Percentiles rank a stretch among this genome's conserved stretches.
Evolutionary conservation across 2,113 vertebrate species (phyloP).

Genomic region (Thryonomys swinderianus): DNA sequence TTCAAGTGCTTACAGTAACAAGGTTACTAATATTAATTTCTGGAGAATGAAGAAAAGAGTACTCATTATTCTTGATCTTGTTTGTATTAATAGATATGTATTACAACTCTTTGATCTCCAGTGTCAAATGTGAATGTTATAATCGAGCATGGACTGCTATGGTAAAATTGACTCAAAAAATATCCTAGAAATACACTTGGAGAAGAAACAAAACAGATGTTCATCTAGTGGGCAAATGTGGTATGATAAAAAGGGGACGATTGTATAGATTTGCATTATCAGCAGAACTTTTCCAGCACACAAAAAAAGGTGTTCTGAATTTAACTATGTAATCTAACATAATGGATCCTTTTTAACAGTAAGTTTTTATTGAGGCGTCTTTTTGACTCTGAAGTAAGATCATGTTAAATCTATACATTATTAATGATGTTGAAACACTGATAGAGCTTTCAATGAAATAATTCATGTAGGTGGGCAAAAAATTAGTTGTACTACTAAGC

Average conservation of each 20-base stretch:
- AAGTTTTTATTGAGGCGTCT: not conserved
- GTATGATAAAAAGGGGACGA: not conserved
- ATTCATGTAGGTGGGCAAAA: not conserved
- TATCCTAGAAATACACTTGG: not conserved
- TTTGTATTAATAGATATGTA: conserved; percentile 33
- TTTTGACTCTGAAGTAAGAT: conserved; percentile 11
- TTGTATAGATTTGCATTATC: not conserved
- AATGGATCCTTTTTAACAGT: not conserved
- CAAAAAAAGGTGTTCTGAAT: not conserved
- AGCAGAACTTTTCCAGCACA: not conserved
- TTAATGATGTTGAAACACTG: not conserved
- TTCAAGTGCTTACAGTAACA: conserved; percentile 1
- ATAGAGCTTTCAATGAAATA: not conserved
- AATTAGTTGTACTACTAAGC: conserved; percentile 1
- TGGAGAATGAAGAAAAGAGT: conserved; percentile 57
- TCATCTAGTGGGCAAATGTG: not conserved
- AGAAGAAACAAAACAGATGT: not conserved
- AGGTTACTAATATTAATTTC: not conserved
- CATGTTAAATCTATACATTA: not conserved
- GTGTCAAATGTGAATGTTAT: conserved; percentile 17
- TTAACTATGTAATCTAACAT: not conserved
- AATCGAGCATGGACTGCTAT: conserved; percentile 15
- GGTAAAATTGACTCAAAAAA: not conserved
- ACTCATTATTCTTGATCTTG: conserved; percentile 17
- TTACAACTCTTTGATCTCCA: not conserved